Percentiles rank a stretch among this genome's conserved stretches.
Conservation (phyloP, 2,888 invertebrate genomes). For the Deroplatys truncata region DNA sequence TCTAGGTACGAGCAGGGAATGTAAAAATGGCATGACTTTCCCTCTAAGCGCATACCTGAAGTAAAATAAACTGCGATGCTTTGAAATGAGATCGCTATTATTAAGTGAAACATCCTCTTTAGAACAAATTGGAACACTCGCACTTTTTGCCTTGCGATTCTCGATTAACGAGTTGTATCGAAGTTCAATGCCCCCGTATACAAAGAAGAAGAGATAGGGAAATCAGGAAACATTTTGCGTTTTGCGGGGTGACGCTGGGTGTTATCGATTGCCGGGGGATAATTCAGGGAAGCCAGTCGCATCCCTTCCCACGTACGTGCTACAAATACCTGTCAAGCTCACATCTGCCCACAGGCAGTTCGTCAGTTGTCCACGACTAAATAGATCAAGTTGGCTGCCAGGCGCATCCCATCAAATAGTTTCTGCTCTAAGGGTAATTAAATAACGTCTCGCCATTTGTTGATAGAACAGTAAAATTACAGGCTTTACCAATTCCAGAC, state of each 20-base stretch:
- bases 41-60: no score
- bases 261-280: background rate
- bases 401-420: background rate
- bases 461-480: background rate
- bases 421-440: background rate
- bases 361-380: background rate
- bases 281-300: background rate
- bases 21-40: no score
- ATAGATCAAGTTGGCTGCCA: background rate
- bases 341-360: background rate
- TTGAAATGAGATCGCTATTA: no score
- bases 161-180: background rate
- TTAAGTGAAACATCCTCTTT: background rate
- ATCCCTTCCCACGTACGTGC: background rate
- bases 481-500: background rate
- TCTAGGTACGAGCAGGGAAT: no score
- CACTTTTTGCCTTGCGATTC: background rate
- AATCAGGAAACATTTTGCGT: background rate
- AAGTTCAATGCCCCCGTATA: background rate
- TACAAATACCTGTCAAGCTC: background rate
- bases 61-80: no score
- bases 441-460: background rate
- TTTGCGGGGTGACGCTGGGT: background rate
- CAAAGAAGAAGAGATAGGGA: background rate
- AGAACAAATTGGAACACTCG: background rate